Evolutionary conservation across 1,140 invertebrate species (phyloP).

Genomic region (Drosophila bocki): DNA sequence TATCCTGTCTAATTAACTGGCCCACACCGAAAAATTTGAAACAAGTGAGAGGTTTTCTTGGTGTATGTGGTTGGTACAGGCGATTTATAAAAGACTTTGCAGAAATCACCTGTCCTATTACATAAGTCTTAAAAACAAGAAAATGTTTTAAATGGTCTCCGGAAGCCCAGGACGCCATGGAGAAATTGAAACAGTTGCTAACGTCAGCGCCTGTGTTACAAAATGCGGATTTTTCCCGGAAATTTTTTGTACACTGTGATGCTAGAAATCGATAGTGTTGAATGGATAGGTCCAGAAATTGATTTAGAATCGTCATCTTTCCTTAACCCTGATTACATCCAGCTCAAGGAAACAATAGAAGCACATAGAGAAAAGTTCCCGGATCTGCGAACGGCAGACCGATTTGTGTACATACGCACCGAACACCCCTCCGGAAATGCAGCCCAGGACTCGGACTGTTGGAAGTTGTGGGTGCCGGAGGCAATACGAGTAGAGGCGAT

Average conservation of each 20-base stretch:
- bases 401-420: conserved; percentile 7
- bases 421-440: neutral
- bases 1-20: neutral
- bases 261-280: conserved; percentile 14
- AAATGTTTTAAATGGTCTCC: conserved; percentile 15
- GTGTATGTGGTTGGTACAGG: neutral
- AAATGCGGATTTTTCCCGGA: conserved; percentile 25
- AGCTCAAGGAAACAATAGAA: conserved; percentile 1
- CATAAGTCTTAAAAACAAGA: neutral
- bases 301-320: conserved; percentile 5
- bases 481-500: neutral
- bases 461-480: conserved; percentile 17
- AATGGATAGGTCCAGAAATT: conserved; percentile 17
- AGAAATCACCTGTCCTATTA: neutral
- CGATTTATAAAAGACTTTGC: neutral
- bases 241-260: conserved; percentile 31
- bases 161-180: conserved; percentile 13
- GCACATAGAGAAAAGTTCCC: conserved; percentile 2
- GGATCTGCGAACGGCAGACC: neutral
- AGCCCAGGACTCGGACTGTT: neutral
- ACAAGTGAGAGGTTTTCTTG: neutral
- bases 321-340: neutral
- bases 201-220: conserved; percentile 23
- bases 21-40: neutral
- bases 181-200: conserved; percentile 9